These are phyloP conservation scores for Oncorhynchus kisutch DNA, from an alignment of 2,113 vertebrate species.

Conservation along the genomic window DNA sequence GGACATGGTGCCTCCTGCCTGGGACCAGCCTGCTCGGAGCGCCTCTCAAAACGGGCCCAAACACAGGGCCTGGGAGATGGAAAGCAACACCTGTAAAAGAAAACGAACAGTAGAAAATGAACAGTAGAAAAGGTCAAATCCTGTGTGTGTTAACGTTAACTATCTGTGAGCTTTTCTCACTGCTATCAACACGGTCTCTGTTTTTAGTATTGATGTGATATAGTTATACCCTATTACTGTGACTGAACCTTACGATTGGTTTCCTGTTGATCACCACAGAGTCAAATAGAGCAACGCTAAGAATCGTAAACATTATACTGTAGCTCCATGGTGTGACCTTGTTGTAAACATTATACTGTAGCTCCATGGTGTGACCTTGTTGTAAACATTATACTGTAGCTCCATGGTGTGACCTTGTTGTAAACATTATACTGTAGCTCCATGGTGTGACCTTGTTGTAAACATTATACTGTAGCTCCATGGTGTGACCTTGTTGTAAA, in stretches of 20 bases:
- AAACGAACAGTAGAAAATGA: constrained; percentile 10
- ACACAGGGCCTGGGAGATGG: not conserved
- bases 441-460: no score
- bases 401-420: no score
- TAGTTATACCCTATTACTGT: not conserved
- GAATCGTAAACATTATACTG: no score
- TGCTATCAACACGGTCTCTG: not conserved
- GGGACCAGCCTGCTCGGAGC: constrained; percentile 28
- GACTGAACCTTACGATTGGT: not conserved
- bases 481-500: no score
- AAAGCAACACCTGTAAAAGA: constrained; percentile 21
- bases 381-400: no score
- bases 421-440: no score
- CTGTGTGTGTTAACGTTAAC: not conserved
- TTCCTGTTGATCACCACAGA: not conserved
- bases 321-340: no score
- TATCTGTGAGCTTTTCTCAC: not conserved
- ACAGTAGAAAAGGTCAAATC: constrained; percentile 3
- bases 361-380: no score
- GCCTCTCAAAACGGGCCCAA: constrained; percentile 11
- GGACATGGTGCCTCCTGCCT: constrained; percentile 78
- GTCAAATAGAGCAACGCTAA: no score
- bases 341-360: no score
- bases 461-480: no score
- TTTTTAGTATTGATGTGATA: not conserved